A percentile compares a stretch with the other conserved stretches of the same genome.
phyloP scores from a whole-genome alignment of 2,888 invertebrate genomes.

The Andricus quercusramuli region DNA sequence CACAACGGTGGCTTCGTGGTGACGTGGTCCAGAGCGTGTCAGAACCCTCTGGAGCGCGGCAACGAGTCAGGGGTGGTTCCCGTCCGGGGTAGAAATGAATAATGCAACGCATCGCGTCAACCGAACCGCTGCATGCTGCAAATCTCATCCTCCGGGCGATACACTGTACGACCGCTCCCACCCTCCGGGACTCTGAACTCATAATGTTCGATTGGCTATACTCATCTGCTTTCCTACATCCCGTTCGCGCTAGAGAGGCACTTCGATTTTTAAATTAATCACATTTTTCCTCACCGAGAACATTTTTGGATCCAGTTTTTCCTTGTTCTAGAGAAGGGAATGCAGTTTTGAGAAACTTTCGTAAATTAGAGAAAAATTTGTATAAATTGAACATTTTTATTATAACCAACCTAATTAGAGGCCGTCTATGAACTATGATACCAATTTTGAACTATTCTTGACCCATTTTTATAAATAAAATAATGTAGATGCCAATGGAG shows the following conservation, averaged over 20 bases:
- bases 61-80: slow-evolving; percentile 64
- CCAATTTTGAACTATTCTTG: too few relatives aligned
- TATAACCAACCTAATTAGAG: too few relatives aligned
- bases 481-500: too few relatives aligned
- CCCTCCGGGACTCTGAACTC: slow-evolving; percentile 49
- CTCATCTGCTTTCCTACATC: slow-evolving; percentile 50
- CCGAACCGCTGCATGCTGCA: slow-evolving; percentile 67
- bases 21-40: slow-evolving; percentile 61
- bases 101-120: slow-evolving; percentile 75
- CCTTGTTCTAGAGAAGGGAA: not conserved
- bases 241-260: not conserved
- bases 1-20: slow-evolving; percentile 63
- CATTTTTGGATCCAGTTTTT: not conserved
- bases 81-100: slow-evolving; percentile 72
- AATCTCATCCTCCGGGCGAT: slow-evolving; percentile 70
- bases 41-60: slow-evolving; percentile 59
- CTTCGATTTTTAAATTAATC: not conserved
- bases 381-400: too few relatives aligned
- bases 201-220: slow-evolving; percentile 58
- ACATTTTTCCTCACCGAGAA: not conserved
- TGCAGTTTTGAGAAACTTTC: not conserved
- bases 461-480: too few relatives aligned
- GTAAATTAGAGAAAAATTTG: too few relatives aligned
- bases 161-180: slow-evolving; percentile 46
- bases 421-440: too few relatives aligned